A percentile compares a stretch with the other conserved stretches of the same genome.
phyloP scores from a whole-genome alignment of 2,888 invertebrate species.

The Protonemura montana region DNA sequence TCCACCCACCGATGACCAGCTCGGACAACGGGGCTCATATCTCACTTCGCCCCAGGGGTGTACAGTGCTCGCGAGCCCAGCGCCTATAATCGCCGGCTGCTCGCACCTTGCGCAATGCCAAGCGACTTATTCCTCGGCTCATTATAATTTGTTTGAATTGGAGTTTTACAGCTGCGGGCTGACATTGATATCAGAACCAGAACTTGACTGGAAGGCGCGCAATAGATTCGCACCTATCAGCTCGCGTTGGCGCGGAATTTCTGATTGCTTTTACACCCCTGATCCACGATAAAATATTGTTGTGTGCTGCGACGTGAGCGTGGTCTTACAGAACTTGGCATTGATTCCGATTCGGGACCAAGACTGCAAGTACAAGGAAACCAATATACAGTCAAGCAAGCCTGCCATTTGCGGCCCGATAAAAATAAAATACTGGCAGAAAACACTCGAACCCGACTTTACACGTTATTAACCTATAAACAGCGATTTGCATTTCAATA shows the following conservation, averaged over 20 bases:
- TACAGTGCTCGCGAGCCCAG: not conserved
- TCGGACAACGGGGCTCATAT: not conserved
- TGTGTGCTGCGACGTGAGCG: not conserved
- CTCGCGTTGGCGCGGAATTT: not conserved
- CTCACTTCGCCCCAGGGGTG: not conserved
- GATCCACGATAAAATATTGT: not conserved
- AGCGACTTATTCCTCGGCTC: no score
- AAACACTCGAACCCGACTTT: not conserved
- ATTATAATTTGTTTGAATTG: not conserved
- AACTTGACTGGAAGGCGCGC: no score
- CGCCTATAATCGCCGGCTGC: no score
- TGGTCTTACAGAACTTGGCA: conserved; percentile 33
- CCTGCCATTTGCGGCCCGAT: conserved; percentile 9
- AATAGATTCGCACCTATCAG: not conserved
- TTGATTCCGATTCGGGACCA: conserved; percentile 35
- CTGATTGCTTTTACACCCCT: conserved; percentile 2
- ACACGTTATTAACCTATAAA: conserved; percentile 35
- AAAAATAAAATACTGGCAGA: conserved; percentile 7
- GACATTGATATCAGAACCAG: not conserved
- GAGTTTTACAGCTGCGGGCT: not conserved
- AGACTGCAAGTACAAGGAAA: conserved; percentile 22
- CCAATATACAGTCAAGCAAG: not conserved
- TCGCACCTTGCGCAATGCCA: no score
- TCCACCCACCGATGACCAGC: conserved; percentile 15
- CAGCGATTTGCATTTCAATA: conserved; percentile 29